Percentiles rank a stretch among this genome's conserved stretches.
phyloP scores from a whole-genome alignment of 2,797 vertebrate species.

The Melanotaenia maccullochi region DNA sequence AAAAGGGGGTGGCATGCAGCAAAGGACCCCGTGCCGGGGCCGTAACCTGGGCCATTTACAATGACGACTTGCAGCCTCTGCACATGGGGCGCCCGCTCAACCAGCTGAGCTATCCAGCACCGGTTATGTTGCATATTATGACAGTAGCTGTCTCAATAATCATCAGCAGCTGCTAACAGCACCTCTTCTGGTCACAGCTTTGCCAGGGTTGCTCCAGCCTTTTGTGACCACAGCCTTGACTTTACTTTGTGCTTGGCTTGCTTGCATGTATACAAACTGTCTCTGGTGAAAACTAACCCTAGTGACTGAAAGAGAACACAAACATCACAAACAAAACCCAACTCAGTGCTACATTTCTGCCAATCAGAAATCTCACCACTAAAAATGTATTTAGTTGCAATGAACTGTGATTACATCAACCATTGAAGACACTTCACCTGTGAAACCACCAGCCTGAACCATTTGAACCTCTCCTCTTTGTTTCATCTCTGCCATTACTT shows the following conservation, averaged over 20 bases:
- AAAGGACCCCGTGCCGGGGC: too few species aligned
- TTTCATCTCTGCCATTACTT: conserved; percentile 13
- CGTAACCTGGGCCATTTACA: too few species aligned
- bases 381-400: background rate
- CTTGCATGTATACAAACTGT: too few species aligned
- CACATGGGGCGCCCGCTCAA: background rate
- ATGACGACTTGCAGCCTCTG: too few species aligned
- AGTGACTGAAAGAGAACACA: background rate
- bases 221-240: too few species aligned
- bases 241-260: too few species aligned
- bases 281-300: background rate
- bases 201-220: background rate
- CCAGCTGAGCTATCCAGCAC: background rate
- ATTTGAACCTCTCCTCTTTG: conserved; percentile 11
- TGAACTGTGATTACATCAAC: too few species aligned
- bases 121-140: background rate
- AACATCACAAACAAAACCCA: background rate
- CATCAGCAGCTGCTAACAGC: background rate
- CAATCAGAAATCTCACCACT: background rate
- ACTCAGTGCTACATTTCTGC: background rate
- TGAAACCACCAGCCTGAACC: background rate
- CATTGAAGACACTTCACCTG: too few species aligned
- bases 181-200: background rate
- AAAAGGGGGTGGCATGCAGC: too few species aligned
- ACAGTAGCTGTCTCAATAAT: background rate